phyloP scores from a whole-genome alignment of 2,888 invertebrate species.

The Trissoscelio sp. region DNA sequence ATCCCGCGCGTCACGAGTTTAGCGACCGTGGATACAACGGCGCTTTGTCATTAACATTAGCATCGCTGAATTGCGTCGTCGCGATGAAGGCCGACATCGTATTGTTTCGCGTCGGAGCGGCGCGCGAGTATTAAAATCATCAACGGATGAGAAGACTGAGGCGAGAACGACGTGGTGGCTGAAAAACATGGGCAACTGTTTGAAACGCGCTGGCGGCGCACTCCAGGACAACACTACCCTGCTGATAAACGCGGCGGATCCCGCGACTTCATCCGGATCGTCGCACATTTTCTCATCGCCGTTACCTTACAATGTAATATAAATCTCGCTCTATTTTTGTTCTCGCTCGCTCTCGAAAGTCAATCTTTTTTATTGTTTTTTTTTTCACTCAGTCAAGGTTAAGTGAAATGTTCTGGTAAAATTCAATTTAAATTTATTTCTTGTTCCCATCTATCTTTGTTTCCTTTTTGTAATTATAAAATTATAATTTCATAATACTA shows the following conservation, averaged over 20 bases:
- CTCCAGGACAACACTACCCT: conserved; percentile 81
- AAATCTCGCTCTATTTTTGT: conserved; percentile 25
- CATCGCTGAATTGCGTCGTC: conserved; percentile 52
- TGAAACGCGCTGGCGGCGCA: conserved; percentile 85
- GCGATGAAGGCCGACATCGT: conserved; percentile 33
- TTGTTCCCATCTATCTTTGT: too few relatives aligned
- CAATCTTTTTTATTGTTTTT: conserved; percentile 58
- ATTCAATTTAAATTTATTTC: neutral
- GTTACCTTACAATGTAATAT: conserved; percentile 84
- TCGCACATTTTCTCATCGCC: conserved; percentile 84
- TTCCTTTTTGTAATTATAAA: neutral
- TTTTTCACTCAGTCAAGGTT: conserved; percentile 34
- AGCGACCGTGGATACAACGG: neutral
- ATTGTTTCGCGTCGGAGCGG: conserved; percentile 25
- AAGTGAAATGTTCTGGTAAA: conserved; percentile 10
- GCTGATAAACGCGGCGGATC: conserved; percentile 79
- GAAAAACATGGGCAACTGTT: conserved; percentile 89
- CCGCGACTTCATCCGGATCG: conserved; percentile 77
- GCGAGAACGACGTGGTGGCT: conserved; percentile 2
- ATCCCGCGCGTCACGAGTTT: neutral
- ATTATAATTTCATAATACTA: neutral
- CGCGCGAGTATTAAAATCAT: conserved; percentile 38
- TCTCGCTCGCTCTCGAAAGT: neutral
- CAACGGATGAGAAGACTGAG: conserved; percentile 23
- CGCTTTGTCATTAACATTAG: conserved; percentile 19